These are phyloP conservation scores for Drosophila bipectinata DNA, from an alignment of 1,140 invertebrate genomes.

Conservation along the genomic window DNA sequence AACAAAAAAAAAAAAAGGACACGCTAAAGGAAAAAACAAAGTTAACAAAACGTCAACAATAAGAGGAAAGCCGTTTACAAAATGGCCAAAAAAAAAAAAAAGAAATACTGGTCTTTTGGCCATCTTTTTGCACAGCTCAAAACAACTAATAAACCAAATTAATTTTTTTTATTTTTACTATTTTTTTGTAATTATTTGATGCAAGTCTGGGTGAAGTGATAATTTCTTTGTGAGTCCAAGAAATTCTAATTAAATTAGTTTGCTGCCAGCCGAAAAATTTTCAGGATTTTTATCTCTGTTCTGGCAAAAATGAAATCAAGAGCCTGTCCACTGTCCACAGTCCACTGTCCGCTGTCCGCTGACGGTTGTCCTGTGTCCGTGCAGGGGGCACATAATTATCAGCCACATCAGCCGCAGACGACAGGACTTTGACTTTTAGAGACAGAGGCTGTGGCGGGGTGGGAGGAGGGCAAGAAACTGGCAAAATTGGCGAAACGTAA, in stretches of 20 bases:
- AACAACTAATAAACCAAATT: neutral
- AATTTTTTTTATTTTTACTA: neutral
- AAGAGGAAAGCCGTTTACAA: conserved; percentile 45
- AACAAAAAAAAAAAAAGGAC: conserved; percentile 11
- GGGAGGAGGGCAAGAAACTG: neutral
- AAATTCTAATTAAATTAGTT: conserved; percentile 25
- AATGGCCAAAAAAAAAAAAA: conserved; percentile 38
- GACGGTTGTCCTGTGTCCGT: conserved; percentile 25
- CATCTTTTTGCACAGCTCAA: conserved; percentile 4
- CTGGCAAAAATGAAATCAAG: conserved; percentile 10
- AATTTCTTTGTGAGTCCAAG: conserved; percentile 5
- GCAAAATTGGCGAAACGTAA: conserved; percentile 65
- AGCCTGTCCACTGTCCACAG: conserved; percentile 8
- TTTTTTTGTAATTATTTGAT: neutral
- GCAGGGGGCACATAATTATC: conserved; percentile 76
- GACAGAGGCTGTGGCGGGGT: neutral
- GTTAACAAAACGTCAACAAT: conserved; percentile 78
- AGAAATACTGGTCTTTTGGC: neutral
- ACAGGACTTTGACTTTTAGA: conserved; percentile 72
- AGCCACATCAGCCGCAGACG: conserved; percentile 75
- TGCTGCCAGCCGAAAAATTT: conserved; percentile 5
- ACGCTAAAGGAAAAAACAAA: conserved; percentile 74
- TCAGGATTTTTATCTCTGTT: conserved; percentile 16
- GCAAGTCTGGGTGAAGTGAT: neutral
- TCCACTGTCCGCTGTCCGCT: conserved; percentile 5